phyloP scores from a whole-genome alignment of 1,140 invertebrate species.

The Temnothorax curvispinosus region DNA sequence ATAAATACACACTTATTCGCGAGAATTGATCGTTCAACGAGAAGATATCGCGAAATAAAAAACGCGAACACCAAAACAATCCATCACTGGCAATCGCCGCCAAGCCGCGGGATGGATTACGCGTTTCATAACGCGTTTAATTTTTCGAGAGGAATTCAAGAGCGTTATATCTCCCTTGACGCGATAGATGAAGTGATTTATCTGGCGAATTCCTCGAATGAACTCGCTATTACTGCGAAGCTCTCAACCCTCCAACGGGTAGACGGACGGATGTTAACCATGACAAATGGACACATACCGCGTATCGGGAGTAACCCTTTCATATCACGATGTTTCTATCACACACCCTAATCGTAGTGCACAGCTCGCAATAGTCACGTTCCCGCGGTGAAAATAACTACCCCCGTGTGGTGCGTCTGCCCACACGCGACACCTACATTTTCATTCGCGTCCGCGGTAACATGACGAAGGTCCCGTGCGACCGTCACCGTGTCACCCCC shows the following conservation, averaged over 20 bases:
- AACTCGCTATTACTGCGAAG: conserved; percentile 29
- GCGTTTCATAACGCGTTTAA: conserved; percentile 50
- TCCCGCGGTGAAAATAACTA: conserved; percentile 48
- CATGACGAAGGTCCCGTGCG: conserved; percentile 16
- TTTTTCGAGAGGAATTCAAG: conserved; percentile 37
- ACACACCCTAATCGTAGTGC: conserved; percentile 44
- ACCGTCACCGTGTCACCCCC: not conserved
- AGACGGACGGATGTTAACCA: conserved; percentile 9
- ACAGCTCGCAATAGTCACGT: conserved; percentile 29
- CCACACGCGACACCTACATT: conserved; percentile 16
- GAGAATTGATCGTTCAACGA: conserved; percentile 1
- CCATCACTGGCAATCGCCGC: conserved; percentile 46
- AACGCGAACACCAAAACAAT: not conserved
- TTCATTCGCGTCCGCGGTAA: conserved; percentile 45
- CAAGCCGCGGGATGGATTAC: conserved; percentile 27
- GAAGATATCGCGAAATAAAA: conserved; percentile 20
- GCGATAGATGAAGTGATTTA: conserved; percentile 48
- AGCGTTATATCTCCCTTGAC: conserved; percentile 47
- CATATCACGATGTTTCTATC: conserved; percentile 55
- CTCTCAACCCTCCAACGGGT: not conserved
- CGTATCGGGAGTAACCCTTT: conserved; percentile 6
- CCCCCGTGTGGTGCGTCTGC: not conserved
- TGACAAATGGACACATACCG: conserved; percentile 44
- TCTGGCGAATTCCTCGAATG: conserved; percentile 49
- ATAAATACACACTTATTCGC: conserved; percentile 13